phyloP scores from a whole-genome alignment of 64 coral and sea anemone species.

The Platygyra sinensis region DNA sequence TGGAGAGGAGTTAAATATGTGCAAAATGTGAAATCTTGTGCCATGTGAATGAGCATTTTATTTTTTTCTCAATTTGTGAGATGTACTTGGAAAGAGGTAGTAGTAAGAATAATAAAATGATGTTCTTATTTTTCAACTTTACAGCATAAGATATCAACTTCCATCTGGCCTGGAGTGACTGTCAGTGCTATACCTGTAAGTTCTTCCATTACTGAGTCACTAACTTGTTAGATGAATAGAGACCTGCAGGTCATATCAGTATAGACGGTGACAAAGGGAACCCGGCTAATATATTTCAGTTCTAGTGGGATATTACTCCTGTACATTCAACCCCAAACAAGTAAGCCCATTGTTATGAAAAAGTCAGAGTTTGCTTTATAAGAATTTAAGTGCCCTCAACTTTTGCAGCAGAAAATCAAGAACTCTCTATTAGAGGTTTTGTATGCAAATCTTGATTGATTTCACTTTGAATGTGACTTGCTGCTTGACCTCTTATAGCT shows the following conservation, averaged over 20 bases:
- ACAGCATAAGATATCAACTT: slow-evolving; percentile 30
- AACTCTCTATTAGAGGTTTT: too few relatives aligned
- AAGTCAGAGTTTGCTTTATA: too few relatives aligned
- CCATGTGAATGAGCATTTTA: neutral
- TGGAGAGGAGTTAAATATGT: too few relatives aligned
- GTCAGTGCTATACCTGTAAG: slow-evolving; percentile 28
- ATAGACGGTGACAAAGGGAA: neutral
- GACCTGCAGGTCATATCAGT: neutral
- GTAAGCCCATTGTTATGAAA: too few relatives aligned
- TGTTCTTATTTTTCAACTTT: neutral
- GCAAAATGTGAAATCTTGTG: too few relatives aligned
- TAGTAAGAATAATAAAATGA: neutral
- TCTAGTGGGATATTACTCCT: neutral
- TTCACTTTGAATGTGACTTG: too few relatives aligned
- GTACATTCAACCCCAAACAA: too few relatives aligned
- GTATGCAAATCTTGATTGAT: too few relatives aligned
- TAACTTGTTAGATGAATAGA: too few relatives aligned
- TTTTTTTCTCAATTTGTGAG: neutral
- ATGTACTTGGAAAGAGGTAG: neutral
- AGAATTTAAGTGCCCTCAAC: too few relatives aligned
- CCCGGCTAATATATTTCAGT: neutral
- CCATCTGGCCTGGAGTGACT: slow-evolving; percentile 24
- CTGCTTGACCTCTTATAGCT: too few relatives aligned
- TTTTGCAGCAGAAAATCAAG: too few relatives aligned
- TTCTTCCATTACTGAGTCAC: neutral